These are phyloP conservation scores for Lycophotia porphyrea DNA, from an alignment of 2,888 invertebrate species.

Conservation along the genomic window DNA sequence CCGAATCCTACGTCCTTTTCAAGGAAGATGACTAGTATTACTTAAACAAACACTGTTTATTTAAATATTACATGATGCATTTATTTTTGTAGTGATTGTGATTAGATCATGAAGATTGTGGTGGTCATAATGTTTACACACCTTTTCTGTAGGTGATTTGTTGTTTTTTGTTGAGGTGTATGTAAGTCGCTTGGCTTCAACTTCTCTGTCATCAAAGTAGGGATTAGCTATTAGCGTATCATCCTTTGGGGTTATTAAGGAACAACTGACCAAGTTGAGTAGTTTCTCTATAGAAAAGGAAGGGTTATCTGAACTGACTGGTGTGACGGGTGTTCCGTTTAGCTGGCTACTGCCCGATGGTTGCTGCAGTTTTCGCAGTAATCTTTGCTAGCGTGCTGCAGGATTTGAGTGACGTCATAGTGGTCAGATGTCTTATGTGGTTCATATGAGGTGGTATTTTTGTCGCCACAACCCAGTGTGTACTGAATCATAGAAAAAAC, in stretches of 20 bases:
- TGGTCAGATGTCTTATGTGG: background rate
- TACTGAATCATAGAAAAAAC: background rate
- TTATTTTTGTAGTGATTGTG: slow-evolving; percentile 39
- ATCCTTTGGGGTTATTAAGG: background rate
- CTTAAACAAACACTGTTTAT: slow-evolving; percentile 32
- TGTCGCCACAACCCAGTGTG: background rate
- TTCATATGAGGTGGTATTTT: background rate
- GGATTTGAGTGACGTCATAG: background rate
- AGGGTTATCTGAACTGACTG: background rate
- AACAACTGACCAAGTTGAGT: background rate
- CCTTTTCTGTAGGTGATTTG: background rate
- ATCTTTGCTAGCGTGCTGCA: background rate
- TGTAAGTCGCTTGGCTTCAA: background rate
- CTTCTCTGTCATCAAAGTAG: background rate
- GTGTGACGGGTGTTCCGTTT: background rate
- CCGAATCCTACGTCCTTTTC: slow-evolving; percentile 27
- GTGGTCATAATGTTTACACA: slow-evolving; percentile 10
- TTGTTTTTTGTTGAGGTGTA: background rate
- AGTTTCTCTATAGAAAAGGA: background rate
- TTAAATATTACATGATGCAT: slow-evolving; percentile 34
- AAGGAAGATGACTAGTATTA: slow-evolving; percentile 31
- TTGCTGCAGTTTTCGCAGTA: background rate
- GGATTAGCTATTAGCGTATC: background rate
- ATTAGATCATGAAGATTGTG: slow-evolving; percentile 42
- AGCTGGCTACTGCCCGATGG: background rate